These are phyloP conservation scores for Dolichomitus sp. DNA, from an alignment of 2,888 invertebrate species.

Conservation along the genomic window DNA sequence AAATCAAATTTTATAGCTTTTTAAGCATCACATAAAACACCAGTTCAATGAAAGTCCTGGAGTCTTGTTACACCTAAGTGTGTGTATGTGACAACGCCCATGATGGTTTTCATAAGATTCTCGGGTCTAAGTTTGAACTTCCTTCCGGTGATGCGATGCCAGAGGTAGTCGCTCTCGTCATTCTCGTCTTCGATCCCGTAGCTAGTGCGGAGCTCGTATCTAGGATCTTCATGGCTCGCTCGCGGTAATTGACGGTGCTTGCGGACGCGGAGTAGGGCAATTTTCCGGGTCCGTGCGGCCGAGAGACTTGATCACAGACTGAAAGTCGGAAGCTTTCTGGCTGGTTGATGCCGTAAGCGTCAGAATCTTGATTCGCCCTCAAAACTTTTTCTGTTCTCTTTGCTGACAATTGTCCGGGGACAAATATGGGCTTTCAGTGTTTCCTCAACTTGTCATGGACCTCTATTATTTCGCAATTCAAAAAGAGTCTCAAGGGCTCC, in stretches of 20 bases:
- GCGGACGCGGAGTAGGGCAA: conserved; percentile 16
- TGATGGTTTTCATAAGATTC: neutral
- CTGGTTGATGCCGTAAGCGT: neutral
- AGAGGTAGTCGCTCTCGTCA: neutral
- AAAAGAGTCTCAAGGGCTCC: neutral
- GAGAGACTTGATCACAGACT: neutral
- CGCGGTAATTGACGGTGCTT: conserved; percentile 23
- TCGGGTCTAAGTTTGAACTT: neutral
- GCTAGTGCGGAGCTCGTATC: conserved; percentile 11
- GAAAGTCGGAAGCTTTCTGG: neutral
- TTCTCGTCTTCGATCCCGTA: conserved; percentile 1
- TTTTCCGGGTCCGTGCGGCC: conserved; percentile 18
- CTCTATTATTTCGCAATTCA: neutral
- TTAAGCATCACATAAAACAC: neutral
- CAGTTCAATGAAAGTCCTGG: neutral
- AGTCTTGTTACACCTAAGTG: neutral
- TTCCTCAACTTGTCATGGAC: neutral
- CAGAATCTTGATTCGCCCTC: neutral
- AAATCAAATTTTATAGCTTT: neutral
- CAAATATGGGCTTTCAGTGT: neutral
- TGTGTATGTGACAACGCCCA: neutral
- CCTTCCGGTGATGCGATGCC: neutral
- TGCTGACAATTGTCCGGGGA: neutral
- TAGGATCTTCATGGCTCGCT: conserved; percentile 6
- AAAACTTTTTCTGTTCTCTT: neutral